Base-by-base conservation (phyloP, 2,888 invertebrate species). In the Neoascia interrupta region DNA sequence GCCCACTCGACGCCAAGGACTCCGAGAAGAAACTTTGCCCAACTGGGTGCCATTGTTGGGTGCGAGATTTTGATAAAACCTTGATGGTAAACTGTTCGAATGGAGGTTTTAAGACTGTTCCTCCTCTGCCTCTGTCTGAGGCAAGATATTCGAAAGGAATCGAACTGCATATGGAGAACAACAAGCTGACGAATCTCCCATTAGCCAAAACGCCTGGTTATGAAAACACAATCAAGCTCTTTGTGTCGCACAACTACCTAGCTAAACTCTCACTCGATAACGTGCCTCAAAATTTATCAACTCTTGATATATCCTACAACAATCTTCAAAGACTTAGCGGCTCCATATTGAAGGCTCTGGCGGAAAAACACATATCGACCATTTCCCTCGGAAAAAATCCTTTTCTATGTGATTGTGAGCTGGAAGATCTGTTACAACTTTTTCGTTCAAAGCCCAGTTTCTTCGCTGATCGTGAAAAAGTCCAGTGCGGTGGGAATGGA, bases 351-450 rank as follows among this genome's bases (percentile, higher is more conserved):
- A 68, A 79, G 1, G 85, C 86, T 11, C 83, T 92, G 0, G 88
- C 87, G 16, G 87, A 89, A 28, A 88, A 88, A 1, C 85, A 87
- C 47, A 84, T 92, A n/a, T 87, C 86, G 13, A 85, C 86, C 26
- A 81, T 93, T 28, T 90, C 90, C 83, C 86, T 94, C 5, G 89
- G 91, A 5, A 87, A 90, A 11, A 96, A 95, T 85, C 93, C 93
- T 0, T 92, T 94, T 90, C 85, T 86, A 5, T 95, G 95, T 85
- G 90, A 92, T 82, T 95, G 95, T 84, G 87, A 90, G 0, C 90
- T 92, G 16, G 90, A 89, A 58, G 87, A 90, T 5, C 90, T 95
- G 41, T 85, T 93, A 5, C 88, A 90, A n/a, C n/a, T n/a, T n/a
- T n/a, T n/a, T n/a, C n/a, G n/a, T n/a, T n/a, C n/a, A n/a, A n/a